A percentile compares a stretch with the other conserved stretches of the same genome.
Evolutionary conservation across 2,888 invertebrate genomes (phyloP).

Genomic region (Conops quadrifasciatus): DNA sequence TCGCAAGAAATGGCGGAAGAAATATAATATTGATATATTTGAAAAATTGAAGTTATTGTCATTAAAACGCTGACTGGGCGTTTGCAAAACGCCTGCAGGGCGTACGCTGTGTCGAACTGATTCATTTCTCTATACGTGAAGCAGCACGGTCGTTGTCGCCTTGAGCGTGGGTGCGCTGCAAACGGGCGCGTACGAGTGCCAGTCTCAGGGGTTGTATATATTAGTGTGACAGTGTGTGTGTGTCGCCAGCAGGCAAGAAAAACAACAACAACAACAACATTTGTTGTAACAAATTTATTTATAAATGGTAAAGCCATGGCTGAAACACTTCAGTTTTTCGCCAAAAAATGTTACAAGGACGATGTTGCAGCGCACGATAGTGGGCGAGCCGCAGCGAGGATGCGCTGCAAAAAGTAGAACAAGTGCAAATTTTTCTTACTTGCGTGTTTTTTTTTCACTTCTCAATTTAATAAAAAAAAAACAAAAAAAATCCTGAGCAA

Average conservation of each 20-base stretch:
- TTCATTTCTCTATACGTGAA: slow-evolving; percentile 43
- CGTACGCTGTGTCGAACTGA: slow-evolving; percentile 29
- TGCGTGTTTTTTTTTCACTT: neutral
- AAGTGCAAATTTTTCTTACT: neutral
- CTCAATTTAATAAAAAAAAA: neutral
- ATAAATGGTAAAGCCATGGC: slow-evolving; percentile 10
- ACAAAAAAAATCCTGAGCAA: neutral
- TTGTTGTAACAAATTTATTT: neutral
- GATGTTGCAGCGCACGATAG: neutral
- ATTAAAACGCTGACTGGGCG: slow-evolving; percentile 16
- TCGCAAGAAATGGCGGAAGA: neutral
- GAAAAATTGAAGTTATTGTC: slow-evolving; percentile 14
- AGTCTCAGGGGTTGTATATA: slow-evolving; percentile 4
- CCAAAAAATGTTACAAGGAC: slow-evolving; percentile 9
- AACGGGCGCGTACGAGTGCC: slow-evolving; percentile 18
- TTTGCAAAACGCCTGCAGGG: slow-evolving; percentile 17
- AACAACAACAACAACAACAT: no score
- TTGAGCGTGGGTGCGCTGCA: slow-evolving; percentile 21
- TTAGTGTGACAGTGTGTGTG: slow-evolving; percentile 18
- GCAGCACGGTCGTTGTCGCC: neutral
- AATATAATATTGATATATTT: neutral
- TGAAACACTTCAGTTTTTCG: neutral
- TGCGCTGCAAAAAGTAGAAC: slow-evolving; percentile 5
- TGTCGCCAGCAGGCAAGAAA: neutral
- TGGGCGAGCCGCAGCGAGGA: slow-evolving; percentile 5